A percentile compares a stretch with the other conserved stretches of the same genome.
phyloP scores from a whole-genome alignment of 2,888 invertebrate genomes.

The Copidosoma aretas region DNA sequence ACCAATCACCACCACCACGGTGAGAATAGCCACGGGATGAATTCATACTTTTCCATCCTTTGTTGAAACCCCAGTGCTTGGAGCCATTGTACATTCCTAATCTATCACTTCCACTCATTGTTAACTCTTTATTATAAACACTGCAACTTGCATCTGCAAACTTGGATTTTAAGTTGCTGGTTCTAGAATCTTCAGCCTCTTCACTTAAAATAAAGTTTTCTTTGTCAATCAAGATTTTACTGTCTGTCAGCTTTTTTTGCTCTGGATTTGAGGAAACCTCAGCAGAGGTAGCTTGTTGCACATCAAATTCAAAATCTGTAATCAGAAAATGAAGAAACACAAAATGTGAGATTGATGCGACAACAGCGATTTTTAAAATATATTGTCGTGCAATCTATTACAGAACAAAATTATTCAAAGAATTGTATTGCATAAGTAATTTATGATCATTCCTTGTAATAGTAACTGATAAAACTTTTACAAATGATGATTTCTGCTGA shows the following conservation, averaged over 20 bases:
- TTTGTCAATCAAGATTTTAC: slow-evolving; percentile 1
- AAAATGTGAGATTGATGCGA: background rate
- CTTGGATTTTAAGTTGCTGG: background rate
- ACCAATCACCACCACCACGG: slow-evolving; percentile 32
- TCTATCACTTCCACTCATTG: slow-evolving; percentile 36
- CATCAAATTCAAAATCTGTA: slow-evolving; percentile 35
- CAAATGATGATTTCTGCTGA: too few relatives aligned
- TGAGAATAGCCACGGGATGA: slow-evolving; percentile 25
- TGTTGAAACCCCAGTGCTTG: slow-evolving; percentile 38
- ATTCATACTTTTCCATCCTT: slow-evolving; percentile 35
- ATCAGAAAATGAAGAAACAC: slow-evolving; percentile 25
- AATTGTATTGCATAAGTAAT: too few relatives aligned
- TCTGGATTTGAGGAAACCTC: background rate
- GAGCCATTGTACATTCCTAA: slow-evolving; percentile 30
- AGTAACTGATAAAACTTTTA: too few relatives aligned
- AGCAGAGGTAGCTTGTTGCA: slow-evolving; percentile 4
- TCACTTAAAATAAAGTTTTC: slow-evolving; percentile 2
- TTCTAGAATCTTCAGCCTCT: background rate
- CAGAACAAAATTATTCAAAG: background rate
- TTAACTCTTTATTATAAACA: slow-evolving; percentile 24
- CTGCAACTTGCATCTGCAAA: slow-evolving; percentile 19
- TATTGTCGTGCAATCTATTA: too few relatives aligned
- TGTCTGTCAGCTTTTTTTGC: slow-evolving; percentile 1
- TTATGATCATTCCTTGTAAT: background rate
- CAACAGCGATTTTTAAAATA: background rate